Conservation (phyloP, 2,888 invertebrate genomes). For the Ectemnius cavifrons region DNA sequence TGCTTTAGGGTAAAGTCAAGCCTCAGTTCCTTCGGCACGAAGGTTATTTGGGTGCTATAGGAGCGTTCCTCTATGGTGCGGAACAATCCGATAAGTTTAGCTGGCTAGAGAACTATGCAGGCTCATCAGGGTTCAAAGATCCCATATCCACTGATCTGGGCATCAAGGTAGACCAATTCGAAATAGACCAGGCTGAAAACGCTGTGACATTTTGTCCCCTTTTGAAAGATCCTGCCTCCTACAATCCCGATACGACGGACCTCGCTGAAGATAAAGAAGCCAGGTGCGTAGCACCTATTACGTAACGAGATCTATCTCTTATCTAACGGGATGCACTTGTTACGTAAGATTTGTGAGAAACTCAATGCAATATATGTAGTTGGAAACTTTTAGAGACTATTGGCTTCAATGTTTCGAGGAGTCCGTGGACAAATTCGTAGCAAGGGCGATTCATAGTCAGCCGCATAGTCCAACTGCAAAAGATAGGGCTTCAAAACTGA, state of each 20-base stretch:
- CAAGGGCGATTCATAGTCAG: conserved; percentile 89
- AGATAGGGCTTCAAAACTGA: conserved; percentile 89
- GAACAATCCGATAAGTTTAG: conserved; percentile 82
- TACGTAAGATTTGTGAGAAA: neutral
- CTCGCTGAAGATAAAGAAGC: conserved; percentile 91
- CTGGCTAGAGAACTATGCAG: conserved; percentile 85
- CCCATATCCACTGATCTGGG: conserved; percentile 76
- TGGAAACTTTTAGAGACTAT: conserved; percentile 81
- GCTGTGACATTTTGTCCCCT: conserved; percentile 85
- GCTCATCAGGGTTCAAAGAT: conserved; percentile 82
- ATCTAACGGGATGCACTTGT: neutral
- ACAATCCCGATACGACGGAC: conserved; percentile 95
- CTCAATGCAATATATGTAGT: neutral
- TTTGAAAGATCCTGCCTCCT: conserved; percentile 87
- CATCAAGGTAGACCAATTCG: conserved; percentile 74
- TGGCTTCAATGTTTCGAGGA: conserved; percentile 96
- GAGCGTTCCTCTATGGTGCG: conserved; percentile 84
- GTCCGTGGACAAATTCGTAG: conserved; percentile 90
- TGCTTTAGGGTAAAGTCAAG: conserved; percentile 80
- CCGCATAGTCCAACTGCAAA: conserved; percentile 87
- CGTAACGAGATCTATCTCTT: no score
- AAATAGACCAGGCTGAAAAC: conserved; percentile 78
- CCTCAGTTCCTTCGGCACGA: conserved; percentile 85
- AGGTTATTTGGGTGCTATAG: conserved; percentile 85
- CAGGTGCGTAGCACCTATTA: conserved; percentile 78